phyloP scores from a whole-genome alignment of 2,797 vertebrate species.

The Rhodeus uyekii region DNA sequence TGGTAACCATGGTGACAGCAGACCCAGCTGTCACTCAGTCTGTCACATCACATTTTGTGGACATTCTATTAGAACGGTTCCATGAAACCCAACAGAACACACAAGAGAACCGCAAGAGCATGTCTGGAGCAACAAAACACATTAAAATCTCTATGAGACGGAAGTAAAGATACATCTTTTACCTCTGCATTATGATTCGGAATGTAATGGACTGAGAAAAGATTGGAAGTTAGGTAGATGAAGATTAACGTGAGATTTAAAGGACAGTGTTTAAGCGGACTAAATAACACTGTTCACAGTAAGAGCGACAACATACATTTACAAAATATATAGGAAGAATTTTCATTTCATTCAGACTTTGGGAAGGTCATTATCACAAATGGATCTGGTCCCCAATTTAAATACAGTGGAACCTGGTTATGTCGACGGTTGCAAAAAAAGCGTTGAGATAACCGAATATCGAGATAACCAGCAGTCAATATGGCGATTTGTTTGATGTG shows the following conservation, averaged over 20 bases:
- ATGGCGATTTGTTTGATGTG: too few species aligned
- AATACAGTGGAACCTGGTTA: too few species aligned
- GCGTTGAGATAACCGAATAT: too few species aligned
- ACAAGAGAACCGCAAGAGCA: background rate
- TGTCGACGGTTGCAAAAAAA: too few species aligned
- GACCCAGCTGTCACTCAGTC: conserved; percentile 50
- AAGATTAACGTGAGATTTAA: background rate
- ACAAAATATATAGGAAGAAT: background rate
- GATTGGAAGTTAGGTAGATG: background rate
- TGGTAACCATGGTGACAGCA: conserved; percentile 48
- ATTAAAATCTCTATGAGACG: background rate
- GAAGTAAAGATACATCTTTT: background rate
- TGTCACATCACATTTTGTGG: conserved; percentile 32
- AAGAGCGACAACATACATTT: background rate
- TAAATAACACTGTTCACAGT: background rate
- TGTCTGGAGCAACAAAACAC: background rate
- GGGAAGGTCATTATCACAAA: background rate
- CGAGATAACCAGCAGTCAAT: too few species aligned
- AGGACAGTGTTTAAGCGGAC: background rate
- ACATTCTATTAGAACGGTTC: conserved; percentile 2
- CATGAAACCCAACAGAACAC: background rate
- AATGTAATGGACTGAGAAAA: background rate
- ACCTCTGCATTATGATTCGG: background rate
- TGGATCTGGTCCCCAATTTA: background rate
- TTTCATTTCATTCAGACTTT: background rate